Base-by-base conservation (phyloP, 2,797 vertebrate species). In the Sorex maritimensis region DNA sequence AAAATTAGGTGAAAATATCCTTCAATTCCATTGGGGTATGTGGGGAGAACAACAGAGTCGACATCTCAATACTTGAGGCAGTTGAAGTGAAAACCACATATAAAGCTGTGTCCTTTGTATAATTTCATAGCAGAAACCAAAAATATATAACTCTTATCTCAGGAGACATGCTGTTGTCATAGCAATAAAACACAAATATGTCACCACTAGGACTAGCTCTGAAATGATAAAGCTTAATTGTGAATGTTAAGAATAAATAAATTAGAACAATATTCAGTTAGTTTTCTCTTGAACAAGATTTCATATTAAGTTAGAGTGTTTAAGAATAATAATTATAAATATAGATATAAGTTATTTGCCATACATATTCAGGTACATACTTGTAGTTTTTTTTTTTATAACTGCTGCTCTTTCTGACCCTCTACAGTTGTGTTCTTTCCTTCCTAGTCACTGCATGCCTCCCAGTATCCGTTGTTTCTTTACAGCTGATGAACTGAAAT, bases 111-210 rank as follows among this genome's bases (percentile, higher is more conserved):
- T 55, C 78, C 17, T 74, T 24, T 41, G 67, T 77, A 79, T 71
- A 23, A 80, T 69, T 93, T 79, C 41, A 86, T 69, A 91, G 69
- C 58, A 65, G 49, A 17, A 74, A 79, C 38, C 30, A 86, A 91
- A 94, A 92, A 81, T 86, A 71, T 11, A 46, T 26, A 30, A 49
- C 9, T n/a, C 26, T 86, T 58, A 21, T 86, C 52, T 86, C 81
- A 93, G 71, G 52, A 86, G 81, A 91, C 72, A 52, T 17, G 65
- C 49, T 68, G 78, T 75, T 91, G 38, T 46, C 63, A 86, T 61
- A 44, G 52, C 19, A 87, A 63, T 81, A 79, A 81, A 61, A 67
- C 24, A 80, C 68, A 74, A 75, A 72, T 44, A 21, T 80, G 38
- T 38, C 52, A 30, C 4, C 11, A 61, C 28, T 23, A 34, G 14